Evolutionary conservation across 2,888 invertebrate genomes (phyloP).

Genomic region (Pyrochroa serraticornis): DNA sequence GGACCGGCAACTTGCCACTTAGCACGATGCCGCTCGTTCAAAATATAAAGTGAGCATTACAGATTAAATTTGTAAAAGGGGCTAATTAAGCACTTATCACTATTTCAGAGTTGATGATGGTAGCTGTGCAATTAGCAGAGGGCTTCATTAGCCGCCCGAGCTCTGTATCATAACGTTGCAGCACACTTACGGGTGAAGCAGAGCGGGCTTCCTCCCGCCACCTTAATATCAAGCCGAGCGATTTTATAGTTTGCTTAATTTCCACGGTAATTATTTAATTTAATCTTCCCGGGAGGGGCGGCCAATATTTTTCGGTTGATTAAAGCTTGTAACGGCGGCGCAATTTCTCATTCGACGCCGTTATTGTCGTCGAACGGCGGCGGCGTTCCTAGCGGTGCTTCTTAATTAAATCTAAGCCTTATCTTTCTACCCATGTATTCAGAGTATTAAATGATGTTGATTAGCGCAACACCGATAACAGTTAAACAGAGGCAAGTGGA

Average conservation of each 20-base stretch:
- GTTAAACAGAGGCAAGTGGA: background rate
- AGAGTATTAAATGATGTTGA: constrained; percentile 28
- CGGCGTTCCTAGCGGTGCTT: constrained; percentile 10
- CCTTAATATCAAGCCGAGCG: background rate
- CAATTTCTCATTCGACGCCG: constrained; percentile 11
- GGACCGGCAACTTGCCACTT: constrained; percentile 28
- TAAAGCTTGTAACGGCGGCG: background rate
- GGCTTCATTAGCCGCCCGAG: constrained; percentile 30
- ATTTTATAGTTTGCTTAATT: constrained; percentile 8
- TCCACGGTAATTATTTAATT: constrained; percentile 16
- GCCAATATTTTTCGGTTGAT: constrained; percentile 11
- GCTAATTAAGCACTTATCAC: constrained; percentile 36
- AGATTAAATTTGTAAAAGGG: constrained; percentile 35
- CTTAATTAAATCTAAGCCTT: constrained; percentile 27
- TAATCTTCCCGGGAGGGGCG: background rate
- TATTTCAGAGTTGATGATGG: constrained; percentile 33
- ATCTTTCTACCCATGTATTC: constrained; percentile 27
- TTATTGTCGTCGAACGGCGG: constrained; percentile 11
- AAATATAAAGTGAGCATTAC: constrained; percentile 31
- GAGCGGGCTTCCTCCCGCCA: background rate
- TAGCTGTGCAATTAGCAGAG: constrained; percentile 32
- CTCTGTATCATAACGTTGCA: constrained; percentile 20
- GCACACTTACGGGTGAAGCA: constrained; percentile 2
- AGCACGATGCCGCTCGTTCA: constrained; percentile 25
- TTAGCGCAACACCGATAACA: constrained; percentile 21